Evolutionary conservation across 2,888 invertebrate species (phyloP), one percentile per base, ranked within the genome.

Genomic region (Argyra leucocephala): DNA sequence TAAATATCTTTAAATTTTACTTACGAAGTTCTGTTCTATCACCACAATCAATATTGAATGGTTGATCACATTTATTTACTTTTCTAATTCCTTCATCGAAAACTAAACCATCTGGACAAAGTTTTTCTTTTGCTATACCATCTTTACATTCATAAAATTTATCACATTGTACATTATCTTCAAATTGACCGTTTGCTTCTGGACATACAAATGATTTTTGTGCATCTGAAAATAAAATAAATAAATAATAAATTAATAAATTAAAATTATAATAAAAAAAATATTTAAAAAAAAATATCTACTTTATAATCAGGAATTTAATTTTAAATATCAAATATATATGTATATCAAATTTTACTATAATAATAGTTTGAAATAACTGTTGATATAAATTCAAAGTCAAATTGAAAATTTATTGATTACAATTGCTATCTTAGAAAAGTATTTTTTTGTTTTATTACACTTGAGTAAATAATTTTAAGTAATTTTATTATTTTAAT

Each of bases 1-100:
- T 12, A 37, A 37, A 37, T 26, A 26, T 9, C 12, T 31, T 31
- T 31, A 26, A 26, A 31, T 22, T 10, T 31, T 63, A 86, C 93
- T 89, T 85, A 94, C 93, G 94, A 69, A 93, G 83, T 80, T 93
- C 91, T 63, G 88, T 85, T 76, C 93, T 87, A 76, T 93, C 91
- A 64, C 90, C 92, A 74, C 94, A 94, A 77, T 93, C 93, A 22
- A 92, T 91, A 75, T 92, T 93, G 86, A 93, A 93, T 75, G 92
- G 90, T 76, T 93, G 92, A 81, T 94, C 94, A 76, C 94, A 94
- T 77, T 93, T 93, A 83, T 93, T 93, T 76, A 89, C 83, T 81
- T 91, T 91, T 73, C 92, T 86, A 77, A 89, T 92, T 70, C 86
- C 80, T 1, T 86, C 89, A 82, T 94, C 93, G 79, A 93, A 94